phyloP scores from a whole-genome alignment of 2,113 vertebrate genomes.

The Sapajus apella region DNA sequence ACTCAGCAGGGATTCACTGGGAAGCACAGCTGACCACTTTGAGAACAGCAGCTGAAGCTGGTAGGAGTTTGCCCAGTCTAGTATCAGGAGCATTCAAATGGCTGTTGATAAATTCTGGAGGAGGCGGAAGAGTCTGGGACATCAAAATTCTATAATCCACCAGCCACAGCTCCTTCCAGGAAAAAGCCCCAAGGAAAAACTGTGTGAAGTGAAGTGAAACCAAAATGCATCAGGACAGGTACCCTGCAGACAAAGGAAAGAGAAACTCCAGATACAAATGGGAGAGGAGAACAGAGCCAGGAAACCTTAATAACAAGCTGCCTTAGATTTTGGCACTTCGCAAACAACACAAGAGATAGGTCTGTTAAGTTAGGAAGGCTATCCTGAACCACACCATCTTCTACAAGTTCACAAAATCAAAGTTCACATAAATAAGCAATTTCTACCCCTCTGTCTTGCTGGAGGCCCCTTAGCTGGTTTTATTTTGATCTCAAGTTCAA shows the following conservation, averaged over 20 bases:
- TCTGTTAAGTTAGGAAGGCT: background rate
- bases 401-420: background rate
- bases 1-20: background rate
- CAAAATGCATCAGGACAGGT: background rate
- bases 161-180: background rate
- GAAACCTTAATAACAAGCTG: no score
- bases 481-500: constrained; percentile 66
- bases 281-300: background rate
- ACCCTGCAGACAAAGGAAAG: background rate
- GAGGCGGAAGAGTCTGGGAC: background rate
- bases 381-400: background rate
- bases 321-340: background rate
- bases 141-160: no score
- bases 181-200: background rate
- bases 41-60: background rate
- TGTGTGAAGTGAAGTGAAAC: background rate
- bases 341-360: background rate
- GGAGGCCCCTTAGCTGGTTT: constrained; percentile 44
- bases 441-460: background rate
- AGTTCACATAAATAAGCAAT: constrained; percentile 14
- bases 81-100: background rate
- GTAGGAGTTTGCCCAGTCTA: background rate
- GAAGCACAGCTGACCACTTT: no score
- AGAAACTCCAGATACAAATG: no score
- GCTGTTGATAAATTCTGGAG: background rate